These are phyloP conservation scores for Oncorhynchus nerka DNA, from an alignment of 2,113 vertebrate species.

Conservation along the genomic window DNA sequence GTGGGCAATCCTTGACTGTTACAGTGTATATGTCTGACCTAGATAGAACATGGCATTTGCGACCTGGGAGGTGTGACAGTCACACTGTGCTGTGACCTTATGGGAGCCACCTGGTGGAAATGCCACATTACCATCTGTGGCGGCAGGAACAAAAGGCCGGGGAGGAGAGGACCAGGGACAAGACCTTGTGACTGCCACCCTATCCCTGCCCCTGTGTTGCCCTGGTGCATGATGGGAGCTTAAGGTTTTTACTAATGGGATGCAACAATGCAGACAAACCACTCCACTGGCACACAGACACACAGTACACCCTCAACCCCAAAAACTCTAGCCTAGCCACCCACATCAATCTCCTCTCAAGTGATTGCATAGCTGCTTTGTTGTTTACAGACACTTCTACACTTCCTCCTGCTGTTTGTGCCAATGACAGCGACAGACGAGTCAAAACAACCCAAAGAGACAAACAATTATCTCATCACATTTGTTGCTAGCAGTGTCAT, in stretches of 20 bases:
- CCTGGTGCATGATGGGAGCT: slow-evolving; percentile 26
- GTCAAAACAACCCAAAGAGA: background rate
- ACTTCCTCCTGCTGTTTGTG: background rate
- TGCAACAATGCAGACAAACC: slow-evolving; percentile 27
- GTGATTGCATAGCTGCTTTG: background rate
- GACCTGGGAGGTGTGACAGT: slow-evolving; percentile 51
- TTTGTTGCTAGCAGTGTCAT: background rate
- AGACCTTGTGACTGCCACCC: slow-evolving; percentile 23
- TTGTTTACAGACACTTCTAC: background rate
- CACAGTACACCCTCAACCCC: slow-evolving; percentile 24
- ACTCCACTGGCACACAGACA: slow-evolving; percentile 25
- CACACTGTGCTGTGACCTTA: slow-evolving; percentile 66
- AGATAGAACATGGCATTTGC: slow-evolving; percentile 45
- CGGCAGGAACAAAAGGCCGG: slow-evolving; percentile 42
- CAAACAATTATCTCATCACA: background rate
- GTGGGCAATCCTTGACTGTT: slow-evolving; percentile 7
- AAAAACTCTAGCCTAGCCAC: slow-evolving; percentile 5
- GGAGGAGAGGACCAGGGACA: slow-evolving; percentile 40
- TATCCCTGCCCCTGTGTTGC: slow-evolving; percentile 3
- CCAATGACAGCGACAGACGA: background rate
- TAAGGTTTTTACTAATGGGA: slow-evolving; percentile 8
- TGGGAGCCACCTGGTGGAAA: slow-evolving; percentile 62
- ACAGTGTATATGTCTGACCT: slow-evolving; percentile 16
- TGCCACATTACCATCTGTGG: slow-evolving; percentile 68
- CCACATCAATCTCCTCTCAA: background rate